Evolutionary conservation across 2,797 vertebrate genomes (phyloP).

Genomic region (Falco cherrug): DNA sequence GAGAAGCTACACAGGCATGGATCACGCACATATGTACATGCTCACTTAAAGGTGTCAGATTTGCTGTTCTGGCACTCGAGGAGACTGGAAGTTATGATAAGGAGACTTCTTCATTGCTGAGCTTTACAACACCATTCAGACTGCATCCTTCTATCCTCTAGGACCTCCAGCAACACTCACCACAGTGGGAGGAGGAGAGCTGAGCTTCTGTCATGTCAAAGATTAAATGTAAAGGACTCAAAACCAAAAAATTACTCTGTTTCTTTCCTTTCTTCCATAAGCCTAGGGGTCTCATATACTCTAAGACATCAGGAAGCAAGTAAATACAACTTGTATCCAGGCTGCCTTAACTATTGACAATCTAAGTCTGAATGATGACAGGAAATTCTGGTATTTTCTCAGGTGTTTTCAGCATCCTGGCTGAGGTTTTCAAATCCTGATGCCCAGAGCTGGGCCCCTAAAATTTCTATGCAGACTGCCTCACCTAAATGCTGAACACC

Average conservation of each 20-base stretch:
- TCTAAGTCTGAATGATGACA: not conserved
- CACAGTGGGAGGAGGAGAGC: not conserved
- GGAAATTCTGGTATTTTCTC: not conserved
- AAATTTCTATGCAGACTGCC: not conserved
- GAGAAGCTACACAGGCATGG: not conserved
- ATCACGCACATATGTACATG: fast-evolving
- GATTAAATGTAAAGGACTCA: not conserved
- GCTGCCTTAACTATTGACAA: not conserved
- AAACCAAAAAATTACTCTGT: not conserved
- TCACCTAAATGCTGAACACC: not conserved
- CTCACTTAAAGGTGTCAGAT: not conserved
- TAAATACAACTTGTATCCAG: not conserved
- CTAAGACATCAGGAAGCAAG: not conserved
- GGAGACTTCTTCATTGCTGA: not conserved
- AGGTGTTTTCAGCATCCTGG: not conserved
- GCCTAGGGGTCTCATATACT: not conserved
- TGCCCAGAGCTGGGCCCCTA: not conserved
- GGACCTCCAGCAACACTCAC: not conserved
- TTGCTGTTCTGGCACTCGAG: not conserved
- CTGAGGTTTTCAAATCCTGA: not conserved
- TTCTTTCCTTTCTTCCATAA: not conserved
- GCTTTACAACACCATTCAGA: not conserved
- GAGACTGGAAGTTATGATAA: not conserved
- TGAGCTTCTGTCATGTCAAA: not conserved
- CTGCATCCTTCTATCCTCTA: not conserved